Conservation (phyloP, 2,888 invertebrate species). For the Drosophila histrio region DNA sequence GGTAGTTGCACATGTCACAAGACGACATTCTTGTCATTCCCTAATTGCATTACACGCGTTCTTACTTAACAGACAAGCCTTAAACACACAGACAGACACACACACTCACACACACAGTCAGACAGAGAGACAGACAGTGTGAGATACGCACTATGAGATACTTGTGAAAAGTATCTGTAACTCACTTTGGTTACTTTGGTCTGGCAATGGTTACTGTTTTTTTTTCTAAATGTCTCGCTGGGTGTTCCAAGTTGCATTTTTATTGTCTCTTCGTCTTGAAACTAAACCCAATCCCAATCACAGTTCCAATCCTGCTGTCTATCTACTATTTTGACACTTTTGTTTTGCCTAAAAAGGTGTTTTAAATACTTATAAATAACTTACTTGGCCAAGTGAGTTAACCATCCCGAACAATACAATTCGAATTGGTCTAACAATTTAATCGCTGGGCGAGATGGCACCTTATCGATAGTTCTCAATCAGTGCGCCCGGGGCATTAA, state of each 20-base stretch:
- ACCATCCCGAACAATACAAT: conserved; percentile 29
- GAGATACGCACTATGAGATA: conserved; percentile 33
- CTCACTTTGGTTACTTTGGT: conserved; percentile 33
- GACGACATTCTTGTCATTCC: conserved; percentile 58
- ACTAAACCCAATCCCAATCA: conserved; percentile 4
- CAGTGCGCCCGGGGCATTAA: conserved; percentile 67
- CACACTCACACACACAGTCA: not conserved
- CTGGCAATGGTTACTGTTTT: conserved; percentile 32
- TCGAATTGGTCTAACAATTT: conserved; percentile 66
- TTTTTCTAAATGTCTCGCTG: conserved; percentile 32
- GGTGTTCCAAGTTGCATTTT: conserved; percentile 49
- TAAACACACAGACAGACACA: conserved; percentile 4
- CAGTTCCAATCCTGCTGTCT: conserved; percentile 29
- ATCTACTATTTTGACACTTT: conserved; percentile 78
- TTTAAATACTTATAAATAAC: conserved; percentile 71
- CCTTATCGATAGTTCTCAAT: conserved; percentile 67
- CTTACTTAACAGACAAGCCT: conserved; percentile 67
- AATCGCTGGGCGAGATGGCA: conserved; percentile 56
- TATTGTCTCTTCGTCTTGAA: conserved; percentile 16
- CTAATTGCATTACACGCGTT: conserved; percentile 76
- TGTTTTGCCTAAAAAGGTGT: conserved; percentile 77
- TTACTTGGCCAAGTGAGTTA: conserved; percentile 41
- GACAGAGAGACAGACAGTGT: not conserved
- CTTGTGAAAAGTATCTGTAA: conserved; percentile 42
- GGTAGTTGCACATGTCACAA: conserved; percentile 70